Evolutionary conservation across 35 echinoderm and acorn worm genomes (phyloP), one percentile per base, ranked within the genome.

Genomic region (Ophiothrix spiculata): DNA sequence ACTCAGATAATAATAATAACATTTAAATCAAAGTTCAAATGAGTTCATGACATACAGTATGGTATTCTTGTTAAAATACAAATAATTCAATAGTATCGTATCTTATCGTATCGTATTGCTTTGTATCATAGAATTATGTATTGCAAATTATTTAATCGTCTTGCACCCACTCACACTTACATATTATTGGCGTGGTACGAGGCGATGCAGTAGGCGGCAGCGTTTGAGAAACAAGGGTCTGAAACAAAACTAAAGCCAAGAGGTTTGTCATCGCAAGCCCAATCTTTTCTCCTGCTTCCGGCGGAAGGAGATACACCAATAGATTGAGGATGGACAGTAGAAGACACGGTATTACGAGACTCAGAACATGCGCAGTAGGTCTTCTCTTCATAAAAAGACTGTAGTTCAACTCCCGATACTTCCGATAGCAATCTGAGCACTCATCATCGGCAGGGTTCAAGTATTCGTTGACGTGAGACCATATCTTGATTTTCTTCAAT

Each of bases 231-330:
- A 91, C 78, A 1, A 91, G 69, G 33, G 80, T 77, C 38, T 91
- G 90, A 82, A 91, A 91, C 0, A 91, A 31, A 8, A 86, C 56
- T 31, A 91, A 36, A 8, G 84, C 90, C 56, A 91, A 60, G 12
- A 91, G 45, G 32, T 80, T 86, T 0, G 90, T 81, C n/a, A 87
- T 86, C 8, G 73, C 78, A 38, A 91, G 78, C 0, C 36, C 32
- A 34, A 93, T 89, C 81, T 93, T 93, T 39, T 93, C 91, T 17
- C 87, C 80, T 40, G 81, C 81, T 31, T 90, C 83, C 0, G 91
- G 81, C 0, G 91, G 91, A 0, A 93, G 82, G 56, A 85, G 85
- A 82, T 89, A 93, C 15, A 93, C 91, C 4, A 93, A 64, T 29
- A 93, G 76, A 13, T 73, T 93, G 25, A 74, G 56, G 39, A 93